These are phyloP conservation scores for Reticulitermes speratus DNA, from an alignment of 1,140 invertebrate species.

Conservation along the genomic window DNA sequence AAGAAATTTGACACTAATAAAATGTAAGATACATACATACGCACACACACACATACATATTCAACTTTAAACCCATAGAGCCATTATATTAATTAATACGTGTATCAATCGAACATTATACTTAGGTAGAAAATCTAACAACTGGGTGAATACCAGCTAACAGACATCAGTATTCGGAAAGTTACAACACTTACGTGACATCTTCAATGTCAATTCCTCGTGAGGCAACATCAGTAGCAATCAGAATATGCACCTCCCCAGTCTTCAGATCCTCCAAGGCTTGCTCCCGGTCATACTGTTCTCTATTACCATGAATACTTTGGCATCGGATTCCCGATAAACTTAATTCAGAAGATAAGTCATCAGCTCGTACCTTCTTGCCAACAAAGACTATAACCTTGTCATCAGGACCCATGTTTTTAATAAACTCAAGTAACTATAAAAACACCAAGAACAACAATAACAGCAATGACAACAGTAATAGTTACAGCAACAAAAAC, in stretches of 20 bases:
- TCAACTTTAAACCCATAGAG: too few species aligned
- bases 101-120: too few species aligned
- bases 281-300: slow-evolving; percentile 82
- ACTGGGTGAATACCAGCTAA: too few species aligned
- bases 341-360: slow-evolving; percentile 75
- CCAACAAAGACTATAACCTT: slow-evolving; percentile 89
- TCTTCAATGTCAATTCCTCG: slow-evolving; percentile 90
- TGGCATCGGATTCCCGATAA: slow-evolving; percentile 66
- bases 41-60: too few species aligned
- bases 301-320: slow-evolving; percentile 85
- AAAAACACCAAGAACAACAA: slow-evolving; percentile 38
- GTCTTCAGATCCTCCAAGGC: slow-evolving; percentile 78
- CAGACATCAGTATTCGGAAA: too few species aligned
- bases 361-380: slow-evolving; percentile 76
- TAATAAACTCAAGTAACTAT: slow-evolving; percentile 59
- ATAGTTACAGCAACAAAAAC: too few species aligned
- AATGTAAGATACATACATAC: too few species aligned
- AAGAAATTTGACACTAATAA: too few species aligned
- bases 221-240: slow-evolving; percentile 93
- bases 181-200: slow-evolving; percentile 69
- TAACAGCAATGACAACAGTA: background rate
- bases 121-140: too few species aligned
- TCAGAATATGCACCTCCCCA: slow-evolving; percentile 74
- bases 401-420: slow-evolving; percentile 65
- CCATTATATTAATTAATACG: too few species aligned